These are phyloP conservation scores for Romanogobio albipinnatus DNA, from an alignment of 2,113 vertebrate genomes.

Conservation along the genomic window DNA sequence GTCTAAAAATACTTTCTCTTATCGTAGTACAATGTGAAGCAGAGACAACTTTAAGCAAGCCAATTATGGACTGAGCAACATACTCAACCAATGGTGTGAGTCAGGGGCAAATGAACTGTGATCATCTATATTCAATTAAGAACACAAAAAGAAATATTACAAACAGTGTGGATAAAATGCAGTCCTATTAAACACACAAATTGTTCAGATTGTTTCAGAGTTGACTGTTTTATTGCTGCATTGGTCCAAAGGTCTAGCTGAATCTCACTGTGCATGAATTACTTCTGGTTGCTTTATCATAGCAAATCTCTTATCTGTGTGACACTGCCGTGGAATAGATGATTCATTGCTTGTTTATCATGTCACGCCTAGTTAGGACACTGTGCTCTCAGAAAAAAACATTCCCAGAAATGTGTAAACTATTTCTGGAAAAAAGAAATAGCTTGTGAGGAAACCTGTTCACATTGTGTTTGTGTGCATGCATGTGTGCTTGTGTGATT, in stretches of 20 bases:
- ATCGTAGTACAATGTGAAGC: neutral
- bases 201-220: neutral
- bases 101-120: neutral
- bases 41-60: neutral
- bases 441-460: neutral
- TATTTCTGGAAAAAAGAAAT: neutral
- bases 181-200: neutral
- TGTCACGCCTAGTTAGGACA: neutral
- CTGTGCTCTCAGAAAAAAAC: neutral
- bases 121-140: neutral
- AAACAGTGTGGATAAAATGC: neutral
- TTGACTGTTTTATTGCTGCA: neutral
- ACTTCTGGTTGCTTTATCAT: neutral
- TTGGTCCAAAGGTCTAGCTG: neutral
- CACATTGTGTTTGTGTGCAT: neutral
- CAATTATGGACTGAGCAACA: neutral
- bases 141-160: neutral
- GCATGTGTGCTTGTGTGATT: slow-evolving; percentile 16
- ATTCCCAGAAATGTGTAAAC: neutral
- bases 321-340: neutral
- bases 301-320: neutral
- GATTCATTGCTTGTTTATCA: neutral
- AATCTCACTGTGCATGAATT: neutral
- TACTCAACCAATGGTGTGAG: neutral
- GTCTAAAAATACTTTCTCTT: neutral